These are phyloP conservation scores for Gerosis bhagava DNA, from an alignment of 2,888 invertebrate species.

Conservation along the genomic window DNA sequence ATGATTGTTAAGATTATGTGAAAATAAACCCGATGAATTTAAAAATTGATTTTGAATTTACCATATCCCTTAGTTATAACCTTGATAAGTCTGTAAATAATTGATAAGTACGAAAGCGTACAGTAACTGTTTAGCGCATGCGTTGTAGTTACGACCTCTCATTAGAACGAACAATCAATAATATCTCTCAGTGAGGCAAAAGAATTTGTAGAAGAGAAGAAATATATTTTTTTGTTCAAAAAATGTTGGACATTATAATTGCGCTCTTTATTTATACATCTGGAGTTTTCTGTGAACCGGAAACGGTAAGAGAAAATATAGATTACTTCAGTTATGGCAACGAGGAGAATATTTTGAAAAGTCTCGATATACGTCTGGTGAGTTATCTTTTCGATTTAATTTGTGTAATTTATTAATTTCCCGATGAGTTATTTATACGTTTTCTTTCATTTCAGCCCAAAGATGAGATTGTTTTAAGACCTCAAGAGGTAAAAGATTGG, in stretches of 20 bases:
- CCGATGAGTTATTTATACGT: no score
- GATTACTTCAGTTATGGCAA: constrained; percentile 73
- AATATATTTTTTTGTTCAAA: constrained; percentile 54
- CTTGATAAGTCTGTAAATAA: constrained; percentile 45
- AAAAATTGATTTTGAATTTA: constrained; percentile 43
- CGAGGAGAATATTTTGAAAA: constrained; percentile 66
- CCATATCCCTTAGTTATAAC: constrained; percentile 42
- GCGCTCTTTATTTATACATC: constrained; percentile 43
- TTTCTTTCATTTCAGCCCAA: constrained; percentile 57
- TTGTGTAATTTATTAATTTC: no score
- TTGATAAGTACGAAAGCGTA: constrained; percentile 34
- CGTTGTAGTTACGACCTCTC: constrained; percentile 41
- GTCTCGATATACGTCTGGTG: constrained; percentile 66
- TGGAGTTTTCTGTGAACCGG: constrained; percentile 65
- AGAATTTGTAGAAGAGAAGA: constrained; percentile 45
- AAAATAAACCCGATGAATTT: constrained; percentile 60
- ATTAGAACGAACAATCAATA: constrained; percentile 61
- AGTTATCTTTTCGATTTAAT: constrained; percentile 35
- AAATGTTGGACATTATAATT: constrained; percentile 58
- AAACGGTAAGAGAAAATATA: constrained; percentile 70
- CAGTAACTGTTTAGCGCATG: constrained; percentile 54
- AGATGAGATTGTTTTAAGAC: constrained; percentile 79
- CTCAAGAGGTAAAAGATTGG: constrained; percentile 85
- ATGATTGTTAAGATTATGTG: constrained; percentile 52
- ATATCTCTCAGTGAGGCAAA: constrained; percentile 45